Percentiles rank a stretch among this genome's conserved stretches.
These are phyloP conservation scores for Cheiracanthium punctorium DNA, from an alignment of 2,888 invertebrate species.

Conservation along the genomic window DNA sequence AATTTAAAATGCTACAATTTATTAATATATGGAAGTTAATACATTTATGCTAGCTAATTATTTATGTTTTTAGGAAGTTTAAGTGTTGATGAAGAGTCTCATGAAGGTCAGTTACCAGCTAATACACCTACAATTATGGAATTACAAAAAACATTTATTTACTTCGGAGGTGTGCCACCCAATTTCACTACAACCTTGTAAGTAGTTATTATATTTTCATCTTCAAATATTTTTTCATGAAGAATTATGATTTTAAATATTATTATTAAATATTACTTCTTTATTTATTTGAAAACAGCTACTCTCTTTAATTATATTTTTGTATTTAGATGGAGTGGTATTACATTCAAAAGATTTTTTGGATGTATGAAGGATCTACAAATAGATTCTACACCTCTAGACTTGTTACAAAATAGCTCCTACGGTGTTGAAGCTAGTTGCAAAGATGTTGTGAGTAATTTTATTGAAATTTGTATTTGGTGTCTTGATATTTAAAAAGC, in stretches of 20 bases:
- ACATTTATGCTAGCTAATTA: too few species aligned
- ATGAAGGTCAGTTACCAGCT: slow-evolving; percentile 59
- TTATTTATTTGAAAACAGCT: background rate
- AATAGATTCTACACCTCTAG: slow-evolving; percentile 60
- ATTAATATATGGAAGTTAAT: too few species aligned
- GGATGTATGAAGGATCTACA: slow-evolving; percentile 70
- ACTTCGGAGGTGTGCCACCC: slow-evolving; percentile 90
- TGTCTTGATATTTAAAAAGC: too few species aligned
- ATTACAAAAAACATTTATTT: slow-evolving; percentile 80
- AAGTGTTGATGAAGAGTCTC: slow-evolving; percentile 59
- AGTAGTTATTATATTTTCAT: too few species aligned
- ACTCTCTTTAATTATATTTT: background rate
- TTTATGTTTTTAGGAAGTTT: slow-evolving; percentile 44
- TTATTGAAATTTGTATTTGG: too few species aligned
- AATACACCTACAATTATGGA: slow-evolving; percentile 55
- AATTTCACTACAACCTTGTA: slow-evolving; percentile 78
- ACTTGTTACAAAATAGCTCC: slow-evolving; percentile 56
- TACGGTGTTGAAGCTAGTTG: slow-evolving; percentile 68
- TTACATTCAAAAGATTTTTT: slow-evolving; percentile 64
- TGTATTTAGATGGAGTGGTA: slow-evolving; percentile 64
- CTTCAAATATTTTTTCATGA: too few species aligned
- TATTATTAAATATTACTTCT: background rate
- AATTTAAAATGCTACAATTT: too few species aligned
- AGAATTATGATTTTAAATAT: too few species aligned
- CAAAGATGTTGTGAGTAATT: slow-evolving; percentile 52